Evolutionary conservation across 2,888 invertebrate genomes (phyloP).

Genomic region (Mythimna vitellina): DNA sequence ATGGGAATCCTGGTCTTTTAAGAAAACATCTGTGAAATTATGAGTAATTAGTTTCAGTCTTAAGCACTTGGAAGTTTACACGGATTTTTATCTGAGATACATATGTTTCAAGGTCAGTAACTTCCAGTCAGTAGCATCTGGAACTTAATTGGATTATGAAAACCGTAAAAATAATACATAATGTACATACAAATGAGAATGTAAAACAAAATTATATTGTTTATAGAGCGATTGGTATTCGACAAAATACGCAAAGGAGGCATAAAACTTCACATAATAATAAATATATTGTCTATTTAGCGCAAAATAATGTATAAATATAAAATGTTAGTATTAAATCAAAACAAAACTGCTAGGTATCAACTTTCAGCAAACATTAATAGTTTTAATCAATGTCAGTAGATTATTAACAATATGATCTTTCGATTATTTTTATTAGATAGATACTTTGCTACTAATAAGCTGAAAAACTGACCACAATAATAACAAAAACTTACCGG

Average conservation of each 20-base stretch:
- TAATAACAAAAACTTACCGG: neutral
- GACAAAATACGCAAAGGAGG: too few relatives aligned
- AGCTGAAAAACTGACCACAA: neutral
- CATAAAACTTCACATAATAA: neutral
- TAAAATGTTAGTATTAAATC: too few relatives aligned
- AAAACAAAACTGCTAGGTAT: neutral
- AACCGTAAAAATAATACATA: too few relatives aligned
- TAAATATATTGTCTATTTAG: neutral
- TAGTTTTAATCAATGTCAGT: neutral
- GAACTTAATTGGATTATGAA: neutral
- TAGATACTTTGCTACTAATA: conserved; percentile 1
- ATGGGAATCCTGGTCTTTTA: neutral
- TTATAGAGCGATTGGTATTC: neutral
- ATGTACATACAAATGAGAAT: neutral
- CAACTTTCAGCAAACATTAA: neutral
- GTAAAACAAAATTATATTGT: neutral
- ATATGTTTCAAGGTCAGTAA: conserved; percentile 6
- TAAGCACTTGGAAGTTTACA: neutral
- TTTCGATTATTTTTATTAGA: neutral
- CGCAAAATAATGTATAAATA: too few relatives aligned
- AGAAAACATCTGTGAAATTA: conserved; percentile 5
- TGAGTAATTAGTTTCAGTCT: neutral
- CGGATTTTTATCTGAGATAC: neutral
- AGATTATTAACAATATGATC: neutral
- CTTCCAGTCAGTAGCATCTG: neutral